phyloP scores from a whole-genome alignment of 2,113 vertebrate species.

The Catagonus wagneri region DNA sequence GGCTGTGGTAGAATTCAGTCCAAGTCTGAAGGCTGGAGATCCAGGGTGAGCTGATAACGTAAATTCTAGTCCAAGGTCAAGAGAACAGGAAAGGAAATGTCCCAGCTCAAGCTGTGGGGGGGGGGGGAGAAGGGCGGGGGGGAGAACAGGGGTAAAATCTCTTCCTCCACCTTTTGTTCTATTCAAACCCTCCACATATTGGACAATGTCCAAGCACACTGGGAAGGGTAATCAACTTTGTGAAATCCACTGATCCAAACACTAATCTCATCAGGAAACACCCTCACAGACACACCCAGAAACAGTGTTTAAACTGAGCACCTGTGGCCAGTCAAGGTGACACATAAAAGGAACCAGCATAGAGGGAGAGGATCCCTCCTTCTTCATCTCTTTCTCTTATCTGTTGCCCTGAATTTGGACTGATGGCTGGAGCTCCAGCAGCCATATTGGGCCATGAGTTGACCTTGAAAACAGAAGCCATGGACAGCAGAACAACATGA shows the following conservation, averaged over 20 bases:
- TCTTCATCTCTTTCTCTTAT: neutral
- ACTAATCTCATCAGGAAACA: neutral
- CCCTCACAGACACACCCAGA: neutral
- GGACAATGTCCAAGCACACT: neutral
- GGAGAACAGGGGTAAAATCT: neutral
- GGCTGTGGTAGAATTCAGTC: too few relatives aligned
- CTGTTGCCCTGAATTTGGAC: neutral
- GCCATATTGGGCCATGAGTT: neutral
- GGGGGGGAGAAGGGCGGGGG: too few relatives aligned
- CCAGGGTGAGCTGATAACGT: too few relatives aligned
- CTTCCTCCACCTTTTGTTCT: neutral
- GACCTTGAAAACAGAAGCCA: neutral
- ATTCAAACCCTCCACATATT: neutral
- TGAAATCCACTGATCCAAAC: neutral
- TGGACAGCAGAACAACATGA: neutral
- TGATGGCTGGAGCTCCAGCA: neutral
- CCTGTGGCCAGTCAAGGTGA: neutral
- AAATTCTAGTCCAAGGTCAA: neutral
- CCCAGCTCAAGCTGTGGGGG: neutral
- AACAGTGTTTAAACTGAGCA: neutral
- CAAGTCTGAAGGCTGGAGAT: neutral
- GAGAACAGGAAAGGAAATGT: neutral
- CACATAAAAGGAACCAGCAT: neutral
- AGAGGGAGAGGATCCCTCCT: neutral
- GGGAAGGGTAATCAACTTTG: neutral